Conservation (phyloP, 2,113 vertebrate genomes). For the Nettapus auritus region DNA sequence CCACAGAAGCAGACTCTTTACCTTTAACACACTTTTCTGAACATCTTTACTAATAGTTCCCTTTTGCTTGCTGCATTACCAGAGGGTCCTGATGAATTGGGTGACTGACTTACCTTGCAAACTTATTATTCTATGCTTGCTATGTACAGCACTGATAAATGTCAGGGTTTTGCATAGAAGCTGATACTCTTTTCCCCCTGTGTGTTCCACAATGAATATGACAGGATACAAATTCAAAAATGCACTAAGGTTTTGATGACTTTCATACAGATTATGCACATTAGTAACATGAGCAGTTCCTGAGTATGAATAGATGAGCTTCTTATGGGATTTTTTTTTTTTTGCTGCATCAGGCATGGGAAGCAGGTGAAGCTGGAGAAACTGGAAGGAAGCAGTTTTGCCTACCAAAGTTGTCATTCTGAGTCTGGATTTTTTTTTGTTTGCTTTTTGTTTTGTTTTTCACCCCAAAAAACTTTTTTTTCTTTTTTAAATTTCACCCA, state of each 20-base stretch:
- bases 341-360: not conserved
- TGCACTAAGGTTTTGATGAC: not conserved
- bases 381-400: conserved; percentile 15
- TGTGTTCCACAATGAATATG: not conserved
- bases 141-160: not conserved
- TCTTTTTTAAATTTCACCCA: not conserved
- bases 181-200: not conserved
- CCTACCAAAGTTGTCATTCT: not conserved
- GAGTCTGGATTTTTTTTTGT: not conserved
- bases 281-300: conserved; percentile 15
- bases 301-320: conserved; percentile 14
- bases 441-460: not conserved
- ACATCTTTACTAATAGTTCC: not conserved
- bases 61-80: not conserved
- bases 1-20: not conserved
- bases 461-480: not conserved
- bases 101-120: not conserved
- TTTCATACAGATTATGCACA: conserved; percentile 3
- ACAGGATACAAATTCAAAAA: conserved; percentile 13
- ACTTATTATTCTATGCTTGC: not conserved
- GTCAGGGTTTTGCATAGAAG: not conserved
- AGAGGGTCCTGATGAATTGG: not conserved
- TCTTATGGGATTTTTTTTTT: conserved; percentile 31
- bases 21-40: not conserved
- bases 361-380: conserved; percentile 25